A percentile compares a stretch with the other conserved stretches of the same genome.
phyloP scores from a whole-genome alignment of 2,113 vertebrate genomes.

The Cavia porcellus region DNA sequence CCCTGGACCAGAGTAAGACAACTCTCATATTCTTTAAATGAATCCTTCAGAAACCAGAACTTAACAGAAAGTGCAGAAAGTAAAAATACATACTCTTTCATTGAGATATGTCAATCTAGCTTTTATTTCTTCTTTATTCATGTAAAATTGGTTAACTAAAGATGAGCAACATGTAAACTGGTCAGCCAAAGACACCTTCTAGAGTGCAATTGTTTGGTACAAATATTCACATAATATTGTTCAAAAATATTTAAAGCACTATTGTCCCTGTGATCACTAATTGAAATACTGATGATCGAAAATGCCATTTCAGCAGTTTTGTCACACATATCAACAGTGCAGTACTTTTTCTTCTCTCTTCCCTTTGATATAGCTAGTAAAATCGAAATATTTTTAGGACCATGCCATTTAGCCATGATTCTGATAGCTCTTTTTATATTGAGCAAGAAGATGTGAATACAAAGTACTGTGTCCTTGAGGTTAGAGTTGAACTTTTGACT shows the following conservation, averaged over 20 bases:
- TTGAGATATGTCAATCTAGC: neutral
- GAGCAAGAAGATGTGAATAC: constrained; percentile 52
- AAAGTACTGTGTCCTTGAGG: constrained; percentile 60
- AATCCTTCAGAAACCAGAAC: neutral
- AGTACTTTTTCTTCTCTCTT: neutral
- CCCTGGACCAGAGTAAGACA: neutral
- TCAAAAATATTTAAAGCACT: neutral
- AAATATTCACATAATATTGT: neutral
- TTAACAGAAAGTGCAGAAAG: neutral
- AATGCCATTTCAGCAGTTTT: neutral
- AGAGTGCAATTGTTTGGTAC: neutral
- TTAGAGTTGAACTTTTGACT: constrained; percentile 69
- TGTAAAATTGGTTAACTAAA: neutral
- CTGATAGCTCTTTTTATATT: constrained; percentile 15
- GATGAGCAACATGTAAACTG: neutral
- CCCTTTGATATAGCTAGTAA: neutral
- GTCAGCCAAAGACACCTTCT: neutral
- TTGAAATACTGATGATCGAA: neutral
- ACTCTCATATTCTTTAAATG: neutral
- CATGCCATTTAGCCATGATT: neutral
- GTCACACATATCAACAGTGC: neutral
- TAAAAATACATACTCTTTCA: neutral
- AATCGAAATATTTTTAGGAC: neutral
- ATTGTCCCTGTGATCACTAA: neutral
- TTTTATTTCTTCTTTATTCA: neutral